A percentile compares a stretch with the other conserved stretches of the same genome.
Evolutionary conservation across 2,888 invertebrate genomes (phyloP).

Genomic region (Agrochola lychnidis): DNA sequence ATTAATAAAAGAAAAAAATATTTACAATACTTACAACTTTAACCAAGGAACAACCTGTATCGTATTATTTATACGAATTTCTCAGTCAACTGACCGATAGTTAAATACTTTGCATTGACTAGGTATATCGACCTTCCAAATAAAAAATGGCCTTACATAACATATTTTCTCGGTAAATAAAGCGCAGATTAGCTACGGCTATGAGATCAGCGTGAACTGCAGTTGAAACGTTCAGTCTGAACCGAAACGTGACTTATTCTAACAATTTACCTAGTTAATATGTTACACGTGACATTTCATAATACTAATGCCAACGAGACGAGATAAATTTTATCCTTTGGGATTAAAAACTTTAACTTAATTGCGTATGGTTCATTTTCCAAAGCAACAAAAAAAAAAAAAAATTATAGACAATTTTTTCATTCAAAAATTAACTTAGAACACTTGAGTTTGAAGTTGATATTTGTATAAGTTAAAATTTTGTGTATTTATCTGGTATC

Average conservation of each 20-base stretch:
- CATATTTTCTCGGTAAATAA: slow-evolving; percentile 22
- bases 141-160: slow-evolving; percentile 20
- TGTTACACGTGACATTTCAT: slow-evolving; percentile 19
- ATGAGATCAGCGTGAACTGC: slow-evolving; percentile 34
- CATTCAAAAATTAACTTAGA: too few relatives aligned
- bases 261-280: slow-evolving; percentile 15
- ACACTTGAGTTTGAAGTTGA: too few relatives aligned
- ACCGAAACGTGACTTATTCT: slow-evolving; percentile 15
- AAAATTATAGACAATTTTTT: too few relatives aligned
- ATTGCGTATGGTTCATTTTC: too few relatives aligned
- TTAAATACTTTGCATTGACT: slow-evolving; percentile 58
- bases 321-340: too few relatives aligned
- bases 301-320: not conserved
- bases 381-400: too few relatives aligned
- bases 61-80: slow-evolving; percentile 27
- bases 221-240: slow-evolving; percentile 10
- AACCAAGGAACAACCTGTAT: slow-evolving; percentile 54
- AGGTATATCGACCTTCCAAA: slow-evolving; percentile 40
- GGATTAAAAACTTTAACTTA: too few relatives aligned
- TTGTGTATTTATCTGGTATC: too few relatives aligned
- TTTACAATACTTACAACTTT: slow-evolving; percentile 50
- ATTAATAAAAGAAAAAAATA: slow-evolving; percentile 37
- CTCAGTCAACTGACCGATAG: slow-evolving; percentile 27
- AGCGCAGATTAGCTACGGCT: slow-evolving; percentile 17
- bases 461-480: too few relatives aligned